phyloP scores from a whole-genome alignment of 2,797 vertebrate species.

The Falco biarmicus region DNA sequence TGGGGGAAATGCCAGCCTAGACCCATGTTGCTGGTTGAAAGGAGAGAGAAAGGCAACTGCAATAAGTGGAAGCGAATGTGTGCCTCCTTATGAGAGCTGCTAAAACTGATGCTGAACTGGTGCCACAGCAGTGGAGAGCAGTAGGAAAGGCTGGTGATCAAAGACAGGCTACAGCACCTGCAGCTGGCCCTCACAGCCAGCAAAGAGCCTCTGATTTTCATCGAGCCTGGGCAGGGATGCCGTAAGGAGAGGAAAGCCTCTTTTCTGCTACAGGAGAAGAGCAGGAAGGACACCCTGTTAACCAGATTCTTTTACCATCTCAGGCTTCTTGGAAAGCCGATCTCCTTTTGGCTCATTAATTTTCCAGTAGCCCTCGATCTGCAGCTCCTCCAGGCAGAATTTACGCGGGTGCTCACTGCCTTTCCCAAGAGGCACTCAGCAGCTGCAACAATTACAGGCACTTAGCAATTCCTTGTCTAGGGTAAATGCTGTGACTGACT shows the following conservation, averaged over 20 bases:
- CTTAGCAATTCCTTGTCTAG: not conserved
- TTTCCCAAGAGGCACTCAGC: not conserved
- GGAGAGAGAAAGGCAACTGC: not conserved
- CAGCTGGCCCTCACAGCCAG: not conserved
- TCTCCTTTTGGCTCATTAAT: not conserved
- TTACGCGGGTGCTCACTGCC: not conserved
- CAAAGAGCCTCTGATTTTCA: not conserved
- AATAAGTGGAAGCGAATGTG: accelerated
- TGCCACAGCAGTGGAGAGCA: not conserved
- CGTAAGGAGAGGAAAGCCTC: not conserved
- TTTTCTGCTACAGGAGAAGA: not conserved
- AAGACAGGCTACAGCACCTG: not conserved
- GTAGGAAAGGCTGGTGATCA: not conserved
- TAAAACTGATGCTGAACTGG: not conserved
- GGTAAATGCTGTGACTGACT: not conserved
- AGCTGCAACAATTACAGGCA: not conserved
- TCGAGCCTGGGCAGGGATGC: not conserved
- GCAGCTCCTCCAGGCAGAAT: not conserved
- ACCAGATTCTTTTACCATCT: not conserved
- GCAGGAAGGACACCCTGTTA: not conserved
- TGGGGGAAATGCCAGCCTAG: not conserved
- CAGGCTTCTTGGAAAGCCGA: not conserved
- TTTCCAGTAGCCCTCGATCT: not conserved
- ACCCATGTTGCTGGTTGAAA: not conserved
- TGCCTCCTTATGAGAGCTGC: not conserved